phyloP scores from a whole-genome alignment of 2,888 invertebrate genomes.

The Eremobia ochroleuca region DNA sequence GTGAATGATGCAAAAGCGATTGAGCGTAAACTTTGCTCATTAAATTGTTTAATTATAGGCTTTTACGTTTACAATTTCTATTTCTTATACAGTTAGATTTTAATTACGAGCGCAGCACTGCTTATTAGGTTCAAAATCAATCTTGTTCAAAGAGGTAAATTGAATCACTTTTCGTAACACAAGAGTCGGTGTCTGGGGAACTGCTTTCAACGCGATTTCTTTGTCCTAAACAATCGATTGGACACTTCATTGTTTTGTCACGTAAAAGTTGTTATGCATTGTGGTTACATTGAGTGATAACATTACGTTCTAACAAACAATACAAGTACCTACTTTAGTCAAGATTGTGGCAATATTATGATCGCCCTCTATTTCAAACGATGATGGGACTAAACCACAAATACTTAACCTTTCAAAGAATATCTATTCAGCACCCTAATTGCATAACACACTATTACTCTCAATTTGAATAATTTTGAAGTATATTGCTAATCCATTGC shows the following conservation, averaged over 20 bases:
- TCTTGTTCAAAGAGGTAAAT: conserved; percentile 17
- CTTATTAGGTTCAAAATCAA: conserved; percentile 27
- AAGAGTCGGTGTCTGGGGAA: conserved; percentile 14
- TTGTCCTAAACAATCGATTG: conserved; percentile 55
- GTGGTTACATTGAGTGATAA: conserved; percentile 19
- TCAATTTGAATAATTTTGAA: too few species aligned
- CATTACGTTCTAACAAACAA: background rate
- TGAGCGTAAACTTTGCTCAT: conserved; percentile 60
- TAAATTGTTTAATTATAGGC: conserved; percentile 52
- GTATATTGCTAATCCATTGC: too few species aligned
- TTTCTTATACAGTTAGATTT: conserved; percentile 10
- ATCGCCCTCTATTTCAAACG: background rate
- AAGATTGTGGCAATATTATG: background rate
- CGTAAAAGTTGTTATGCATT: conserved; percentile 34
- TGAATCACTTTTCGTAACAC: conserved; percentile 29
- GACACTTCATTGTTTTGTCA: conserved; percentile 52
- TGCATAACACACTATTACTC: too few species aligned
- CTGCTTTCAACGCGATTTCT: conserved; percentile 45
- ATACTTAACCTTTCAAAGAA: background rate
- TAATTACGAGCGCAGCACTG: conserved; percentile 15
- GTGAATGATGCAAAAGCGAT: conserved; percentile 59
- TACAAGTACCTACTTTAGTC: background rate
- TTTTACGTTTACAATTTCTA: conserved; percentile 29
- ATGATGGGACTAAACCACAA: background rate
- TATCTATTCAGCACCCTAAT: background rate